Evolutionary conservation across 1,140 invertebrate genomes (phyloP).

Genomic region (Coptotermes formosanus): DNA sequence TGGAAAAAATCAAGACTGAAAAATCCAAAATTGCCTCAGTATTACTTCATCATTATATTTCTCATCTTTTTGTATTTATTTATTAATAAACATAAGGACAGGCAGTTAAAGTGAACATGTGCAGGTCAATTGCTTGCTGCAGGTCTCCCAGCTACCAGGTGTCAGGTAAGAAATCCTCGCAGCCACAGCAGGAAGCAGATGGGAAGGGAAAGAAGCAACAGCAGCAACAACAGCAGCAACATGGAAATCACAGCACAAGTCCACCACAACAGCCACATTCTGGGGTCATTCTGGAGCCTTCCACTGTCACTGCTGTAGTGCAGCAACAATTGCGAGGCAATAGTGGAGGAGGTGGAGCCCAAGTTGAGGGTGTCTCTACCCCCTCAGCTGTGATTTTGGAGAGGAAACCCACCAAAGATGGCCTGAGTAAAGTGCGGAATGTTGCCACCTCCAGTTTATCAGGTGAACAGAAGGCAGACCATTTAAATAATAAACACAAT

Average conservation of each 20-base stretch:
- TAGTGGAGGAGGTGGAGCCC: slow-evolving; percentile 9
- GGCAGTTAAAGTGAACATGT: background rate
- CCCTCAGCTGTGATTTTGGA: slow-evolving; percentile 26
- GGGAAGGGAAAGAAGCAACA: slow-evolving; percentile 39
- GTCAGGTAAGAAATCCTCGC: slow-evolving; percentile 43
- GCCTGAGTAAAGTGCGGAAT: slow-evolving; percentile 47
- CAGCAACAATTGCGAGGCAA: background rate
- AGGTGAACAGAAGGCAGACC: slow-evolving; percentile 44
- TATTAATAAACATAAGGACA: background rate
- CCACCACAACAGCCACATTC: slow-evolving; percentile 43
- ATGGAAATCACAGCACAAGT: slow-evolving; percentile 44
- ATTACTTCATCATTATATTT: too few relatives aligned
- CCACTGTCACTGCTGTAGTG: slow-evolving; percentile 39
- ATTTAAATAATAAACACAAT: too few relatives aligned
- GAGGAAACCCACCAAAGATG: slow-evolving; percentile 33
- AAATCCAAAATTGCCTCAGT: too few relatives aligned
- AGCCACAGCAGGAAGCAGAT: slow-evolving; percentile 37
- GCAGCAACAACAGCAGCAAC: slow-evolving; percentile 7
- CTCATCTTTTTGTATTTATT: background rate
- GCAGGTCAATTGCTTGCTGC: slow-evolving; percentile 30
- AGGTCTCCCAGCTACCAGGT: slow-evolving; percentile 51
- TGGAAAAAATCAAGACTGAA: too few relatives aligned
- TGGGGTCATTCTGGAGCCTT: slow-evolving; percentile 45
- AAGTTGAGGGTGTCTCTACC: background rate
- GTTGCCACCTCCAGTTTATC: slow-evolving; percentile 58